Conservation (phyloP, 2,113 vertebrate genomes). For the Papio anubis region DNA sequence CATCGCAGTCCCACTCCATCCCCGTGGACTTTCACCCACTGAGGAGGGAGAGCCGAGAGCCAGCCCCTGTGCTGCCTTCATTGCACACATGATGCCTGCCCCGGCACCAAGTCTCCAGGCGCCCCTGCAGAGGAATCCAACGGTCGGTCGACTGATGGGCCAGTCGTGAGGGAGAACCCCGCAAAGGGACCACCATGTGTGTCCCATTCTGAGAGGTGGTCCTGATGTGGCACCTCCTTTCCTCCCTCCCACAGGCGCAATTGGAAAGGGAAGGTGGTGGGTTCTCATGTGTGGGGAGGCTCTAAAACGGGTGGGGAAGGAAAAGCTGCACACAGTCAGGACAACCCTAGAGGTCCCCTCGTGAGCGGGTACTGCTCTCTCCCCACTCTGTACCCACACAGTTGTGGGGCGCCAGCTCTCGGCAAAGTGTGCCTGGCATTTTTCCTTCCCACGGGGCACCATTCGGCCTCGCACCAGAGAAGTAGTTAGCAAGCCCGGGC, state of each 20-base stretch:
- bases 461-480: neutral
- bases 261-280: neutral
- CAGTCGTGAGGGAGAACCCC: neutral
- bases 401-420: neutral
- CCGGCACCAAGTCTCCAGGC: neutral
- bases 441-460: neutral
- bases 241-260: neutral
- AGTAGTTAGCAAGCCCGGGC: fast-evolving
- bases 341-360: neutral
- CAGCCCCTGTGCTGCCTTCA: neutral
- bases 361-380: neutral
- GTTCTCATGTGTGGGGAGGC: neutral
- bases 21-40: neutral
- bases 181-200: neutral
- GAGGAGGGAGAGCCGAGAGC: too few species aligned
- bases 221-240: neutral
- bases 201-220: neutral
- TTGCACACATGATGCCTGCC: neutral
- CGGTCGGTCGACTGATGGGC: neutral
- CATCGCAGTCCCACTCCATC: neutral
- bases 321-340: neutral
- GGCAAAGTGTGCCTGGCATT: neutral
- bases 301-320: neutral
- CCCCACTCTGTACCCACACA: neutral
- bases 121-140: neutral